Conservation (phyloP, 64 coral and sea anemone species). For the Pachyseris speciosa region DNA sequence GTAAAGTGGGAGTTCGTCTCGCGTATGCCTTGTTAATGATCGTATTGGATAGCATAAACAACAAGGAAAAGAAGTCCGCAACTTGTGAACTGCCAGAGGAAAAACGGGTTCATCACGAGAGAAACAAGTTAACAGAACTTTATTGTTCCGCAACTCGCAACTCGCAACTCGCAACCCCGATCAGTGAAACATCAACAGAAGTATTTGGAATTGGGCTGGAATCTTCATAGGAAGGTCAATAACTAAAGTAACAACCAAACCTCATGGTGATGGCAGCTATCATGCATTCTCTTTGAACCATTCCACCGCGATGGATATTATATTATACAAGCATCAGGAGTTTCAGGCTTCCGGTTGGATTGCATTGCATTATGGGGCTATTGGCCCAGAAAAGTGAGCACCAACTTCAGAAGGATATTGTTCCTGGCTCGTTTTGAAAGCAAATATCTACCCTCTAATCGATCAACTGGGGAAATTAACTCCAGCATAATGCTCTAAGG, state of each 20-base stretch:
- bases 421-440: no score
- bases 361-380: no score
- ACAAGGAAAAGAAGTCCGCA: slow-evolving; percentile 14
- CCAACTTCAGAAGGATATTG: no score
- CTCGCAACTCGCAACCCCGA: no score
- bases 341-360: no score
- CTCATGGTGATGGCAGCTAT: background rate
- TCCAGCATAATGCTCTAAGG: no score
- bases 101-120: background rate
- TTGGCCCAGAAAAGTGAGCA: no score
- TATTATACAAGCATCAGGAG: no score
- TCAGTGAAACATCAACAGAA: slow-evolving; percentile 4
- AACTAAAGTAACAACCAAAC: background rate
- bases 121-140: slow-evolving; percentile 5
- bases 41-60: no score
- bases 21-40: slow-evolving; percentile 44
- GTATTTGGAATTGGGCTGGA: slow-evolving; percentile 40
- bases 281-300: background rate
- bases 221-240: background rate
- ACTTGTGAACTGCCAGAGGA: background rate
- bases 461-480: no score
- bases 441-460: no score
- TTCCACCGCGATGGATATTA: slow-evolving; percentile 19
- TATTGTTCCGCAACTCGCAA: background rate
- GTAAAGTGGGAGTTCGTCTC: slow-evolving; percentile 56